A percentile compares a stretch with the other conserved stretches of the same genome.
phyloP scores from a whole-genome alignment of 2,888 invertebrate genomes.

The Phengaris arion region DNA sequence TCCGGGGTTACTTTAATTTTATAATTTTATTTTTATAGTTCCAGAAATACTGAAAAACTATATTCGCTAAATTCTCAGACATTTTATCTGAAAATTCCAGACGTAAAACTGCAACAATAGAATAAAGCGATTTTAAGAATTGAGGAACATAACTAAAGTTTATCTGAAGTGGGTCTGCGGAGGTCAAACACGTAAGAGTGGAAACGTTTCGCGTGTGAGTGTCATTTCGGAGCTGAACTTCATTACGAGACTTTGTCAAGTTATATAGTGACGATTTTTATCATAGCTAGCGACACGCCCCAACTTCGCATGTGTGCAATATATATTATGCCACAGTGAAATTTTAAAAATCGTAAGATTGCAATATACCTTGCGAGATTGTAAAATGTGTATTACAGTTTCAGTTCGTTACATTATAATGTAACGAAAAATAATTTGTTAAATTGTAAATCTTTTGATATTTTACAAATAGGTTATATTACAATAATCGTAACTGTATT shows the following conservation, averaged over 20 bases:
- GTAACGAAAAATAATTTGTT: too few relatives aligned
- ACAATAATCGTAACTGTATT: too few relatives aligned
- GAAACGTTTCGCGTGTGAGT: background rate
- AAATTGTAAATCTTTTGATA: too few relatives aligned
- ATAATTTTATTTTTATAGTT: background rate
- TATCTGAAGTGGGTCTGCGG: conserved; percentile 8
- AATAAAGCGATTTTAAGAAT: conserved; percentile 2
- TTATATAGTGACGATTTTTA: background rate
- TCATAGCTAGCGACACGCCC: too few relatives aligned
- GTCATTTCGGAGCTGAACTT: background rate
- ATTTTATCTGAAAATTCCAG: background rate
- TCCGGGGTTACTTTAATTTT: too few relatives aligned
- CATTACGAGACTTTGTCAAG: background rate
- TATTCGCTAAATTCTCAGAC: background rate
- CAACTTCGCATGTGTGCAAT: too few relatives aligned
- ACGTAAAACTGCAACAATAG: background rate
- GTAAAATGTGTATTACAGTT: too few relatives aligned
- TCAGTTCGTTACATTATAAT: too few relatives aligned
- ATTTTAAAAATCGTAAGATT: too few relatives aligned
- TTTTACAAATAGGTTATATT: too few relatives aligned
- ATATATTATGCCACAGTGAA: too few relatives aligned
- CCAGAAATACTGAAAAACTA: background rate
- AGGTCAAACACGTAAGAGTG: background rate
- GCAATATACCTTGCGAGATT: too few relatives aligned
- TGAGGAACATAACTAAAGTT: conserved; percentile 17